phyloP scores from a whole-genome alignment of 2,113 vertebrate species.

The Helogale parvula region DNA sequence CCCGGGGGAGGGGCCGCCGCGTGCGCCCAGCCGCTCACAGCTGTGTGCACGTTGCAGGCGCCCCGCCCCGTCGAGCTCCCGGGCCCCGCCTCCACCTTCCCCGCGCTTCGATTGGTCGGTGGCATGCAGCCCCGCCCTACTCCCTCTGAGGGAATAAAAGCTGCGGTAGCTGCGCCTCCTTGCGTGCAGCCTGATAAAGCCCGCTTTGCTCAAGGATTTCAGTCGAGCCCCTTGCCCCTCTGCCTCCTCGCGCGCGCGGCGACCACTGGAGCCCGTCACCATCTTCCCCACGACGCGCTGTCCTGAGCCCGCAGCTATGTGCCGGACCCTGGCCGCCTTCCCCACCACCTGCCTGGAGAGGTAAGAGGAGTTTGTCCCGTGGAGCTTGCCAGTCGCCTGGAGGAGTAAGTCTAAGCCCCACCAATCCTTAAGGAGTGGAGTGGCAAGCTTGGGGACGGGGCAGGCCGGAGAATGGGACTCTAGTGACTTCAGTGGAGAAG shows the following conservation, averaged over 20 bases:
- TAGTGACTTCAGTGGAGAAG: not conserved
- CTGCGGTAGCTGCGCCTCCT: accelerated
- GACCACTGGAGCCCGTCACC: conserved; percentile 44
- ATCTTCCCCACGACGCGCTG: conserved; percentile 51
- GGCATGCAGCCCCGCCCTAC: conserved; percentile 11
- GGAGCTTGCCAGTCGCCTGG: not conserved
- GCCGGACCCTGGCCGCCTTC: conserved; percentile 88
- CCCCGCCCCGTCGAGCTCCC: not conserved
- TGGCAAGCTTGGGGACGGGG: not conserved
- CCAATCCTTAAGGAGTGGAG: not conserved
- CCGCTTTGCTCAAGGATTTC: accelerated
- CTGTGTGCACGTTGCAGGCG: conserved; percentile 41
- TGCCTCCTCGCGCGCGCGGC: accelerated
- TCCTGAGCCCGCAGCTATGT: conserved; percentile 86
- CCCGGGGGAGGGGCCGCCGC: conserved; percentile 29
- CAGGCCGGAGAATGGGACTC: not conserved
- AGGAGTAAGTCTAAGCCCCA: not conserved
- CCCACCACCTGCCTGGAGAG: conserved; percentile 92
- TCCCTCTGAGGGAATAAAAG: conserved; percentile 85
- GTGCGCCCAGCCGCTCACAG: conserved; percentile 5
- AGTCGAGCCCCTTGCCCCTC: not conserved
- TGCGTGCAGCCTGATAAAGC: not conserved
- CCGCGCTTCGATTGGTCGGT: conserved; percentile 68
- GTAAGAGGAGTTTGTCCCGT: conserved; percentile 82
- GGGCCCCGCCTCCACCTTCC: not conserved